These are phyloP conservation scores for Danio aesculapii DNA, from an alignment of 2,797 vertebrate genomes.

Conservation along the genomic window DNA sequence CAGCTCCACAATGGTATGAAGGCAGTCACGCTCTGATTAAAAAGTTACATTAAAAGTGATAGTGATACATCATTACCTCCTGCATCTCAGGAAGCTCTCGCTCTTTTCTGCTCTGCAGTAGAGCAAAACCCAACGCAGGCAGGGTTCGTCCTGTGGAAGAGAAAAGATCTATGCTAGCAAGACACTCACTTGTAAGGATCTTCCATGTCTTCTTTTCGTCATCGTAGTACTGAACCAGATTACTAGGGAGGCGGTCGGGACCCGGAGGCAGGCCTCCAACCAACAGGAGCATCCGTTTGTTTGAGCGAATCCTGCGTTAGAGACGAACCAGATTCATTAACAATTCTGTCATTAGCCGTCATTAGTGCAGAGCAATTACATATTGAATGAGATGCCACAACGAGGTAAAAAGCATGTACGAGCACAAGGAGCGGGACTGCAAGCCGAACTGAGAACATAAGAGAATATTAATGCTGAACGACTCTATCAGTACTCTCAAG, in stretches of 20 bases:
- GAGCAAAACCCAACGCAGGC: constrained; percentile 75
- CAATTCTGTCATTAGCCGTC: constrained; percentile 31
- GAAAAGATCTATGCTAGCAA: constrained; percentile 59
- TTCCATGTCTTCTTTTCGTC: constrained; percentile 99
- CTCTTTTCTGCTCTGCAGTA: constrained; percentile 71
- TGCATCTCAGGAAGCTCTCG: constrained; percentile 83
- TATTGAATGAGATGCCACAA: constrained; percentile 23
- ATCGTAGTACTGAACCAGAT: constrained; percentile 99
- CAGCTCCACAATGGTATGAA: constrained; percentile 93
- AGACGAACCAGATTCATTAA: constrained; percentile 30
- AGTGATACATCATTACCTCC: constrained; percentile 99
- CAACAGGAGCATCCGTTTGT: constrained; percentile 97
- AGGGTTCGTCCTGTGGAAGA: constrained; percentile 72
- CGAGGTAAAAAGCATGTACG: constrained; percentile 14
- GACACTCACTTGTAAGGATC: constrained; percentile 98
- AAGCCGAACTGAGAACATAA: constrained; percentile 6
- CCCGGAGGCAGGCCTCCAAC: constrained; percentile 98
- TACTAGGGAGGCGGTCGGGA: constrained; percentile 98
- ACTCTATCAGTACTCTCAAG: not conserved
- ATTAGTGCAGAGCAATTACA: constrained; percentile 43
- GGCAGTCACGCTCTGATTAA: constrained; percentile 98
- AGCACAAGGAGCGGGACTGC: not conserved
- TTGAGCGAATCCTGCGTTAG: constrained; percentile 97
- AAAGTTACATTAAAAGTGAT: constrained; percentile 99
- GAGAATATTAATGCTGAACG: not conserved